Conservation (phyloP, 2,113 vertebrate genomes). For the Megalops atlanticus region DNA sequence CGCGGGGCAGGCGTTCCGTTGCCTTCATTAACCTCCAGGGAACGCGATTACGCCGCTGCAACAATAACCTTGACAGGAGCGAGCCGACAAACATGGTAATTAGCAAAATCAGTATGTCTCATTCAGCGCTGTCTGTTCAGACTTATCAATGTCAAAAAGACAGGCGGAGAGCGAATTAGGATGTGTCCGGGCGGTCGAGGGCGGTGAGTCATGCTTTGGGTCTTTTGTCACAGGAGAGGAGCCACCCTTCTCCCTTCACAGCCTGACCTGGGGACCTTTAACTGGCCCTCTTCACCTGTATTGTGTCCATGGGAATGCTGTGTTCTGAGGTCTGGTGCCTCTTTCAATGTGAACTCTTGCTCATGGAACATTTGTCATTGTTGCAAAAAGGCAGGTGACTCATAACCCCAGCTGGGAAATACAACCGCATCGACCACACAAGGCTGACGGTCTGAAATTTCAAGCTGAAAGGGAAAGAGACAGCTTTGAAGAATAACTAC, state of each 20-base stretch:
- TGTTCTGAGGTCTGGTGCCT: not conserved
- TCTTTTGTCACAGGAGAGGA: not conserved
- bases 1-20: not conserved
- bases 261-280: not conserved
- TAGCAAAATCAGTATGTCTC: not conserved
- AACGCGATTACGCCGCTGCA: not conserved
- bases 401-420: conserved; percentile 1
- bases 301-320: not conserved
- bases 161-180: not conserved
- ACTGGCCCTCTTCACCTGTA: not conserved
- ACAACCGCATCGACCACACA: not conserved
- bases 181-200: not conserved
- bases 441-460: not conserved
- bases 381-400: conserved; percentile 1
- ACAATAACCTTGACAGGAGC: not conserved
- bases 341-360: conserved; percentile 11
- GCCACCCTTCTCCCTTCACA: not conserved
- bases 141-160: not conserved
- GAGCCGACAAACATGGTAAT: conserved; percentile 1
- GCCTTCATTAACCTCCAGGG: conserved; percentile 12
- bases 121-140: not conserved
- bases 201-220: not conserved
- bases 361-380: not conserved
- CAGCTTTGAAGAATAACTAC: not conserved
- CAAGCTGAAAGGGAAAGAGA: not conserved